Percentiles rank a stretch among this genome's conserved stretches.
Evolutionary conservation across 2,797 vertebrate species (phyloP).

Genomic region (Acanthopagrus latus): DNA sequence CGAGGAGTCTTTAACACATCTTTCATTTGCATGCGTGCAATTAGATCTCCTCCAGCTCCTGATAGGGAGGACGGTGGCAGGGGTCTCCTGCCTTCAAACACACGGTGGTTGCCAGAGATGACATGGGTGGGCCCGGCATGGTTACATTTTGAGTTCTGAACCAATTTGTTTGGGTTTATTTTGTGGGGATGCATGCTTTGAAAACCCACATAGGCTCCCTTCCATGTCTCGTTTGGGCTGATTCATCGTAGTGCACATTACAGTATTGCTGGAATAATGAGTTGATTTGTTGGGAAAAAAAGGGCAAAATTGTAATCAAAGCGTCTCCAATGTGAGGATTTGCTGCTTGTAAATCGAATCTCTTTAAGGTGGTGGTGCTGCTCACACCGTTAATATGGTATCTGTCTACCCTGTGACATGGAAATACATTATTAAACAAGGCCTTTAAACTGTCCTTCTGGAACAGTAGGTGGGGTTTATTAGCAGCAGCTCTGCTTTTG

Average conservation of each 20-base stretch:
- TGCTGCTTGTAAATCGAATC: neutral
- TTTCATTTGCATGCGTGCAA: constrained; percentile 79
- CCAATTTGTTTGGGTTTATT: constrained; percentile 42
- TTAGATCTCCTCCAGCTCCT: constrained; percentile 65
- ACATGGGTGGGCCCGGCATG: constrained; percentile 21
- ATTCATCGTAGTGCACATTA: neutral
- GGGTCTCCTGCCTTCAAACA: constrained; percentile 34
- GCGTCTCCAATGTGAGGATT: neutral
- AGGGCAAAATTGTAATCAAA: neutral
- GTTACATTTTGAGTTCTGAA: constrained; percentile 20
- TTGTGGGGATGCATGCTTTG: neutral
- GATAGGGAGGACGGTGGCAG: constrained; percentile 41
- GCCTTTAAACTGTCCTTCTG: constrained; percentile 29
- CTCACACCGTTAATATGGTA: constrained; percentile 17
- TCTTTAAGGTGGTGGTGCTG: neutral
- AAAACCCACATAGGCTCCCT: neutral
- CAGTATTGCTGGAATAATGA: neutral
- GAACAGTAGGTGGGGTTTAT: constrained; percentile 55
- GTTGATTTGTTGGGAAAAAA: neutral
- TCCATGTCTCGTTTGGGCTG: neutral
- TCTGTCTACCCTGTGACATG: constrained; percentile 18
- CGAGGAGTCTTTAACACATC: constrained; percentile 69
- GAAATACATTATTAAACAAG: constrained; percentile 34
- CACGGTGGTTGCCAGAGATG: constrained; percentile 33
- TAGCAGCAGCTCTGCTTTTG: constrained; percentile 51